Base-by-base conservation (phyloP, 2,797 vertebrate species). In the Enteromius trimaculatus region DNA sequence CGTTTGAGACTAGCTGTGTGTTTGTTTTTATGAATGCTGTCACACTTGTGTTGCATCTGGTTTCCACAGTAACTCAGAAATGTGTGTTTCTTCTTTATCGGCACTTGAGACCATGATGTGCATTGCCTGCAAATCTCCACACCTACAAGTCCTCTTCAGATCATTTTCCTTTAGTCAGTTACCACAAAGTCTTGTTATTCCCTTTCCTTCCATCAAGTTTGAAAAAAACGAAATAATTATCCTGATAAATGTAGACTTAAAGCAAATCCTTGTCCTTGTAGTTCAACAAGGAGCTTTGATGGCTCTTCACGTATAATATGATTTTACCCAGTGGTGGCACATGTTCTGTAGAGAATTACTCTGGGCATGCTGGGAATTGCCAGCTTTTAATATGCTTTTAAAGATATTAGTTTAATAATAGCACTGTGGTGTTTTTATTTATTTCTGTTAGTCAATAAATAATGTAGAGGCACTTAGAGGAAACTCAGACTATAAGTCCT, bases 401-500 rank as follows among this genome's bases (percentile, higher is more conserved):
- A 84, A 76, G 42, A 68, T 58, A 49, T 51, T 77, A 29, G 11
- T 77, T 49, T 64, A 81, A 49, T 72, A 49, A 62, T 62, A 37
- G 55, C 26, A 47, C 60, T 29, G 14, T 69, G 6, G 31, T 44
- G 64, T 78, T 74, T 75, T 74, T 74, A 66, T 82, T 85, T 71
- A 66, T 58, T 82, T 79, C 44, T 76, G 34, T 79, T 69, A 34
- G 76, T 72, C 69, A 51, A 51, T 79, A 68, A 82, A 85, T 79
- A 75, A 83, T 80, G 65, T 62, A 49, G 21, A 79, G 77, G 70
- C 77, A 82, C 77, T 86, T 82, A 42, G 71, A 74, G 39, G 10
- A 64, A 79, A 76, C 21, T 74, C 39, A 14, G 39, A 17, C 74
- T 72, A 2, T 79, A 74, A 34, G 58, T 68, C 51, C 17, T 14